Evolutionary conservation across 2,888 invertebrate genomes (phyloP), one percentile per base, ranked within the genome.

Genomic region (Drosophila eohydei): DNA sequence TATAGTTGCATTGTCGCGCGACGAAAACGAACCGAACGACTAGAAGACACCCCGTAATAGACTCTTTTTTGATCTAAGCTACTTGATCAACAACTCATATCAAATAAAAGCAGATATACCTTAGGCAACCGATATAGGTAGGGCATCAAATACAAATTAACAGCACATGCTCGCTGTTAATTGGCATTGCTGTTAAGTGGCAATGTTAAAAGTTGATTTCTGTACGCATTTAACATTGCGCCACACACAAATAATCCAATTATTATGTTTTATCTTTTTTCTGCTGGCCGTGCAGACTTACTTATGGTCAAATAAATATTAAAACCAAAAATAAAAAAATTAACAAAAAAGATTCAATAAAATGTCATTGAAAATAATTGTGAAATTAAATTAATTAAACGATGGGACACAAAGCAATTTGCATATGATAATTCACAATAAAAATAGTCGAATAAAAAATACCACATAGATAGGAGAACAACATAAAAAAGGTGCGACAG

Each of bases 391-490:
- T 78, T 70, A 80, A 77, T 71, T 55, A 66, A 61, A 62, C 36
- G 54, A 21, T 26, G 57, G 30, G 16, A 16, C 9, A 66, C 48
- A 64, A 70, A 68, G 54, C 46, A 63, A 72, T 81, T 73, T 78
- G 70, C 83, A 83, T 81, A 83, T 80, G 80, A 81, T 78, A 81
- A 81, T 78, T 72, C 67, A 74, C 74, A 74, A 68, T 59, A 75
- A 74, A 74, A 62, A 21, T 21, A 21, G 21, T 21, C 21, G 21
- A 21, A 21, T 21, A 21, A 21, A 21, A 21, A 60, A 54, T 30
- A 64, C 41, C 60, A 34, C 26, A 51, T 50, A 57, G 43, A 62
- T 57, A 64, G 36, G 21, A 59, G 30, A 28, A 21, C 5, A 14
- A 11, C 4, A 16, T 11, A 32, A 50, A 16, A 21, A 5, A 28